phyloP scores from a whole-genome alignment of 2,113 vertebrate species.

The Notarius lentiginosus region DNA sequence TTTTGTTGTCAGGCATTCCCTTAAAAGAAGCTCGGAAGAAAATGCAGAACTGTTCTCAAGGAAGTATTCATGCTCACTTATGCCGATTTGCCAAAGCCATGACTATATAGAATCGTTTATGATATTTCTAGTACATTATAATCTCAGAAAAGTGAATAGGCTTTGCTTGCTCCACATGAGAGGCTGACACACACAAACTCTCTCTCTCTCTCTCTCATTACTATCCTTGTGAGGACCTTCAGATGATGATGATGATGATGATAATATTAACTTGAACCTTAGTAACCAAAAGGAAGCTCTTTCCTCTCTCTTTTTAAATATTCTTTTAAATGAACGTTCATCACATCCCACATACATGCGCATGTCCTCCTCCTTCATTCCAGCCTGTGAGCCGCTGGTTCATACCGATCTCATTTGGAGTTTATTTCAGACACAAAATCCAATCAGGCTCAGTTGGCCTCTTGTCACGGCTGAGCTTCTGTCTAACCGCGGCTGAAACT shows the following conservation, averaged over 20 bases:
- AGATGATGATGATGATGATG: neutral
- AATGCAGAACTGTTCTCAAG: neutral
- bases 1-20: neutral
- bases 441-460: conserved; percentile 46
- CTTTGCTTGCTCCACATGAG: conserved; percentile 7
- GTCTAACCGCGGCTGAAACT: conserved; percentile 24
- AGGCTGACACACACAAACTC: neutral
- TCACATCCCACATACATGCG: neutral
- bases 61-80: neutral
- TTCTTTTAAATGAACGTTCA: neutral
- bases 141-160: neutral
- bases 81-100: neutral
- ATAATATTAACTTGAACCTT: neutral
- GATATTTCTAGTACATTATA: conserved; percentile 30
- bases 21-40: neutral
- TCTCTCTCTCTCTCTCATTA: neutral
- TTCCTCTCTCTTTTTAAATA: neutral
- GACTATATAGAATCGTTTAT: conserved; percentile 17
- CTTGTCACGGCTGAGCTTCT: conserved; percentile 45
- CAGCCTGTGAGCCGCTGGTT: conserved; percentile 14
- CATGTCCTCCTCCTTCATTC: neutral
- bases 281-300: neutral
- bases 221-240: neutral
- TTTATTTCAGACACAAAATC: conserved; percentile 54
- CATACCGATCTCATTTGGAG: conserved; percentile 38